These are phyloP conservation scores for Holothuria leucospilota DNA, from an alignment of 53 echinoderm and acorn worm genomes.

Conservation along the genomic window DNA sequence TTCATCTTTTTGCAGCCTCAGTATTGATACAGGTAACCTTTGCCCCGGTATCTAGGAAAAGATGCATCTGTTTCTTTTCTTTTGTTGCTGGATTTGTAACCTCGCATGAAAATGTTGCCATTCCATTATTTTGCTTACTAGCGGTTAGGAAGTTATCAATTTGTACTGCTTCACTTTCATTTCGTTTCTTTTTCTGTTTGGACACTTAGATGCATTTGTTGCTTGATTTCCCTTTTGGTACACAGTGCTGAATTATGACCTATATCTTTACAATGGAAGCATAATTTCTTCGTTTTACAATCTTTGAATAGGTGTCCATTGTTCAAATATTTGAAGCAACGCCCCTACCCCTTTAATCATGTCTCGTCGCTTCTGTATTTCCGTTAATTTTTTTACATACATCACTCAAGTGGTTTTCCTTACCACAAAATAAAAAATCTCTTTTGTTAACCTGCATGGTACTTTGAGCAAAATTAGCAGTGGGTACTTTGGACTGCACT, in stretches of 20 bases:
- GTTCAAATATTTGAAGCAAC: slow-evolving; percentile 12
- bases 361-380: background rate
- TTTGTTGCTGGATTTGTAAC: background rate
- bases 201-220: background rate
- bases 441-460: too few relatives aligned
- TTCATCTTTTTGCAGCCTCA: background rate
- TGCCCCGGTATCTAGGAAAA: background rate
- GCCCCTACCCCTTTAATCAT: background rate
- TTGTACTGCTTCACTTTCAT: background rate
- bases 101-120: background rate
- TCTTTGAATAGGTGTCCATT: slow-evolving; percentile 7
- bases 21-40: background rate
- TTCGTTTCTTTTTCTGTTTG: background rate
- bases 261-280: slow-evolving; percentile 2
- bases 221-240: background rate
- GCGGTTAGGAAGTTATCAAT: too few relatives aligned
- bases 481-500: too few relatives aligned
- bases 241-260: background rate
- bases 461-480: too few relatives aligned
- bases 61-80: background rate
- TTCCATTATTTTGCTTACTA: too few relatives aligned
- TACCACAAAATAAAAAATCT: too few relatives aligned
- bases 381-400: background rate
- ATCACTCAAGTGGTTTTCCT: too few relatives aligned
- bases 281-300: background rate